Percentiles rank a stretch among this genome's conserved stretches.
Conservation (phyloP, 2,888 invertebrate genomes). For the Chromoteleia sp. region DNA sequence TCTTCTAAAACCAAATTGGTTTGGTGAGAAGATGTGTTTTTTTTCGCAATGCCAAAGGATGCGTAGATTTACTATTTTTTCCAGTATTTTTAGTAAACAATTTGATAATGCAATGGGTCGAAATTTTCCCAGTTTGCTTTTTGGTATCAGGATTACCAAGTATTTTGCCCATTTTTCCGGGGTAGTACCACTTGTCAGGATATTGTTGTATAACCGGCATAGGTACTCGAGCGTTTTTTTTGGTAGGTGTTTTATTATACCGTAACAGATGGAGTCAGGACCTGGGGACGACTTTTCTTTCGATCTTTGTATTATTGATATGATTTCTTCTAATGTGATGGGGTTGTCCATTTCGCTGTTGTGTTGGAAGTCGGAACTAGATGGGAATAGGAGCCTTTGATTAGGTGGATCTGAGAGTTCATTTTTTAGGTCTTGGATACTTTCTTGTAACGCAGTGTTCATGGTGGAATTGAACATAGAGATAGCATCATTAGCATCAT, state of each 20-base stretch:
- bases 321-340: constrained; percentile 11
- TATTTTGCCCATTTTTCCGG: constrained; percentile 3
- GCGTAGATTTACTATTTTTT: constrained; percentile 16
- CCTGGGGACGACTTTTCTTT: constrained; percentile 25
- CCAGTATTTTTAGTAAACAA: constrained; percentile 3
- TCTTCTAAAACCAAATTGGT: constrained; percentile 26
- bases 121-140: neutral
- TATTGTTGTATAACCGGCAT: neutral
- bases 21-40: neutral
- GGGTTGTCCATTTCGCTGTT: neutral
- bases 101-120: constrained; percentile 18
- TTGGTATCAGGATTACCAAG: neutral
- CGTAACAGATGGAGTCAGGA: constrained; percentile 10
- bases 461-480: neutral
- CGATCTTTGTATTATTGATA: neutral
- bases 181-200: too few species aligned
- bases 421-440: neutral
- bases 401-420: neutral
- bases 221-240: neutral
- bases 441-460: neutral
- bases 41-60: neutral
- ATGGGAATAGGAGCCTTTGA: neutral
- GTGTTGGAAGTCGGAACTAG: neutral
- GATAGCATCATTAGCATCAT: neutral
- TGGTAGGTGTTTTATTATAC: constrained; percentile 5